phyloP scores from a whole-genome alignment of 2,888 invertebrate species.

The Cerceris ruficornis region DNA sequence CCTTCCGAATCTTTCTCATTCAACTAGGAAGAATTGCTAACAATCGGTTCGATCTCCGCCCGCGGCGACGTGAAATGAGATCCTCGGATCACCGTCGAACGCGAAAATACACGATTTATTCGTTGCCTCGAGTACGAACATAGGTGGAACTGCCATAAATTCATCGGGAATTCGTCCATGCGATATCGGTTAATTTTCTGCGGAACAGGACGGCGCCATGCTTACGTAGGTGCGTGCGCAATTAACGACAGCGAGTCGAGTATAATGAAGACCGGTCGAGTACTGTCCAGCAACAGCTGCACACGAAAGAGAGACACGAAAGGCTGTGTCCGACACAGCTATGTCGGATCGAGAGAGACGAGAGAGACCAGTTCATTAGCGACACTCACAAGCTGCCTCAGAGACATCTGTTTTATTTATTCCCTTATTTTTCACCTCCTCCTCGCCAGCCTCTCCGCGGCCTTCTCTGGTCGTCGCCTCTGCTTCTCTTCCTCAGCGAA shows the following conservation, averaged over 20 bases:
- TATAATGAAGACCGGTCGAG: constrained; percentile 78
- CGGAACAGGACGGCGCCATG: constrained; percentile 65
- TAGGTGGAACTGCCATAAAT: constrained; percentile 61
- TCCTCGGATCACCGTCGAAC: background rate
- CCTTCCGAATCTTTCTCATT: no score
- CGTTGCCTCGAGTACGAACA: constrained; percentile 1
- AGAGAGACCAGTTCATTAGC: constrained; percentile 80
- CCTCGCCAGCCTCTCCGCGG: constrained; percentile 15
- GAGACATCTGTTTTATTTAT: constrained; percentile 79
- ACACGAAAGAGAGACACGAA: constrained; percentile 50
- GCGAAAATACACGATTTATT: background rate
- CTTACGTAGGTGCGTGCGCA: constrained; percentile 75
- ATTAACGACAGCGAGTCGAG: constrained; percentile 76
- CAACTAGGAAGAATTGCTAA: no score
- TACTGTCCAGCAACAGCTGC: constrained; percentile 64
- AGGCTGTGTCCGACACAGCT: constrained; percentile 26
- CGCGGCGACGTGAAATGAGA: background rate
- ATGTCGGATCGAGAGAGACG: constrained; percentile 65
- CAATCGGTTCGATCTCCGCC: no score
- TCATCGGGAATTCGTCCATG: constrained; percentile 56
- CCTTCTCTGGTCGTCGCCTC: constrained; percentile 34
- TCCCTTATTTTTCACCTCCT: constrained; percentile 68
- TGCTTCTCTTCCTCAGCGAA: constrained; percentile 20
- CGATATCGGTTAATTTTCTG: constrained; percentile 71
- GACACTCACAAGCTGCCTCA: constrained; percentile 75